These are phyloP conservation scores for Smutsia temminckii DNA, from an alignment of 2,797 vertebrate genomes.

Conservation along the genomic window DNA sequence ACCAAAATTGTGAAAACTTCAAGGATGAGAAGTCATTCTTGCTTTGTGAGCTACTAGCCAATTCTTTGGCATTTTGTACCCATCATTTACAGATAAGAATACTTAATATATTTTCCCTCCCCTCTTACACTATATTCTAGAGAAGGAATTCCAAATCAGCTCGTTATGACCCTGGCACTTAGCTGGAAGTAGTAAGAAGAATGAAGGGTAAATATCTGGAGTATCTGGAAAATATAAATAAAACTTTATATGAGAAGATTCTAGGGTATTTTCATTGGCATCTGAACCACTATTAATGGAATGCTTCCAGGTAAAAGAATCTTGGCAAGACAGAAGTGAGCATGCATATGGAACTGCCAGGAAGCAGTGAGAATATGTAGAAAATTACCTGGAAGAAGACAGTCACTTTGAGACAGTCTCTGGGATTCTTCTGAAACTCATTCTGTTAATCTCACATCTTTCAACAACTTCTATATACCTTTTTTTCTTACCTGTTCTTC, in stretches of 20 bases:
- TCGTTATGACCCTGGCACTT: not conserved
- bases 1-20: not conserved
- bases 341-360: not conserved
- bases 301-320: not conserved
- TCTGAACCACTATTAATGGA: not conserved
- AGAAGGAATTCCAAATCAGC: not conserved
- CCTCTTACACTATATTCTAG: not conserved
- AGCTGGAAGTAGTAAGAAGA: not conserved
- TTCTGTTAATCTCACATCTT: not conserved
- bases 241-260: not conserved
- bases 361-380: not conserved
- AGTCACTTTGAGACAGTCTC: not conserved
- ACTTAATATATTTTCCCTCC: fast-evolving
- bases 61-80: not conserved
- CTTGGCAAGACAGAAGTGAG: not conserved
- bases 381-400: not conserved
- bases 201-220: not conserved
- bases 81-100: not conserved
- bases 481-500: not conserved
- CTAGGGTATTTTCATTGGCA: not conserved
- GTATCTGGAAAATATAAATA: not conserved
- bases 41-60: not conserved
- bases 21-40: not conserved
- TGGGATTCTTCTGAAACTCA: not conserved
- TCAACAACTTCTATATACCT: not conserved